Conservation (phyloP, 1,140 invertebrate species). For the Micrasema longulum region DNA sequence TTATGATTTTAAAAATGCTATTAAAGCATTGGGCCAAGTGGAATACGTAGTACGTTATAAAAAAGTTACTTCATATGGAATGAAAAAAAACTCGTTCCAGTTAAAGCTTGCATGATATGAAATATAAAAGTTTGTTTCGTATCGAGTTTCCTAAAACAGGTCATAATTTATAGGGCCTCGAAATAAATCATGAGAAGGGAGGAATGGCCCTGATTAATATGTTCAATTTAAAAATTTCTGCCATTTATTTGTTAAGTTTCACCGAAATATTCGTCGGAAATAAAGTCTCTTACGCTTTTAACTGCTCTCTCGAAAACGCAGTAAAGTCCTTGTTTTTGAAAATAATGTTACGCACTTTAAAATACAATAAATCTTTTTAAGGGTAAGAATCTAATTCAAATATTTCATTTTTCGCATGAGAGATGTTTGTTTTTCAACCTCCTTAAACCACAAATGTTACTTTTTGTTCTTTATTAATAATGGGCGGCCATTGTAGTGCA, state of each 20-base stretch:
- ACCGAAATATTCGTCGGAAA: constrained; percentile 1
- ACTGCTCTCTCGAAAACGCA: too few relatives aligned
- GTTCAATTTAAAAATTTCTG: constrained; percentile 41
- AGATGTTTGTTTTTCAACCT: too few relatives aligned
- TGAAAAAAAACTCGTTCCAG: constrained; percentile 13
- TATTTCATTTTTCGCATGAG: too few relatives aligned
- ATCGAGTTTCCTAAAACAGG: constrained; percentile 30
- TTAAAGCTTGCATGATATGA: constrained; percentile 19
- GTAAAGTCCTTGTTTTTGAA: too few relatives aligned
- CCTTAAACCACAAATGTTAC: too few relatives aligned
- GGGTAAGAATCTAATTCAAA: too few relatives aligned
- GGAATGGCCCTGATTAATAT: constrained; percentile 40
- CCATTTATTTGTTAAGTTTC: constrained; percentile 29
- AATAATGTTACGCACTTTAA: too few relatives aligned
- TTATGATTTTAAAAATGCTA: too few relatives aligned
- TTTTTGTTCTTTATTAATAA: too few relatives aligned
- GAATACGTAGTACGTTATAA: neutral
- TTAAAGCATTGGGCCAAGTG: too few relatives aligned
- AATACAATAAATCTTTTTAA: too few relatives aligned
- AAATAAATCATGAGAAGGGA: constrained; percentile 39
- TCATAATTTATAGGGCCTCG: constrained; percentile 36
- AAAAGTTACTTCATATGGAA: constrained; percentile 27
- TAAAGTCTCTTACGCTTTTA: neutral
- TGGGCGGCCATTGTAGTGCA: too few relatives aligned
- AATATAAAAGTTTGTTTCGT: constrained; percentile 35